phyloP scores from a whole-genome alignment of 1,140 invertebrate genomes.

The Drosophila kohkoa region DNA sequence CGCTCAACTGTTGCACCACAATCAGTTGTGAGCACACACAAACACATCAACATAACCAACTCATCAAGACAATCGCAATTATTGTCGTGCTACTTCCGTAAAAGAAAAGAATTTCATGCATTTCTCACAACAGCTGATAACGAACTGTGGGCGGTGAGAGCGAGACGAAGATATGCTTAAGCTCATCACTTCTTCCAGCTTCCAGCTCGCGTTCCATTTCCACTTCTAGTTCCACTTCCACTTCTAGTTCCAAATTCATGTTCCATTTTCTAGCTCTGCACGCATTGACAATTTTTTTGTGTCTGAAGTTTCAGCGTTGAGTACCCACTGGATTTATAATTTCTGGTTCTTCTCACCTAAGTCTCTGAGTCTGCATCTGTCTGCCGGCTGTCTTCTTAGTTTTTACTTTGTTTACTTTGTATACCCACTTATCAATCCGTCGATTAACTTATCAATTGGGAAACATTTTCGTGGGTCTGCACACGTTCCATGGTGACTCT shows the following conservation, averaged over 20 bases:
- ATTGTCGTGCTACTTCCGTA: constrained; percentile 36
- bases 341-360: constrained; percentile 38
- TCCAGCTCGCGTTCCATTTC: not conserved
- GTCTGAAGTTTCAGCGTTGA: constrained; percentile 46
- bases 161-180: not conserved
- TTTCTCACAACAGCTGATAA: constrained; percentile 25
- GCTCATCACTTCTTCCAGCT: not conserved
- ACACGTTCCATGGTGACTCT: constrained; percentile 20
- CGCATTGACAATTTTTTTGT: constrained; percentile 64
- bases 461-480: constrained; percentile 31
- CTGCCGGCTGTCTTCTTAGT: constrained; percentile 9
- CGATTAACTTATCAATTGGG: constrained; percentile 49
- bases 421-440: constrained; percentile 25
- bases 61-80: constrained; percentile 13
- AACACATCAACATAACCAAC: not conserved
- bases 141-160: not conserved
- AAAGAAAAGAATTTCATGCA: constrained; percentile 44
- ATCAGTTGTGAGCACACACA: not conserved
- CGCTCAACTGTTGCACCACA: constrained; percentile 25
- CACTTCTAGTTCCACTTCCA: constrained; percentile 9
- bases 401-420: constrained; percentile 1
- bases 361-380: not conserved
- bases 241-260: constrained; percentile 24
- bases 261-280: constrained; percentile 37
- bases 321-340: constrained; percentile 66